These are phyloP conservation scores for Gallinago undulata DNA, from an alignment of 2,113 vertebrate genomes.

Conservation along the genomic window DNA sequence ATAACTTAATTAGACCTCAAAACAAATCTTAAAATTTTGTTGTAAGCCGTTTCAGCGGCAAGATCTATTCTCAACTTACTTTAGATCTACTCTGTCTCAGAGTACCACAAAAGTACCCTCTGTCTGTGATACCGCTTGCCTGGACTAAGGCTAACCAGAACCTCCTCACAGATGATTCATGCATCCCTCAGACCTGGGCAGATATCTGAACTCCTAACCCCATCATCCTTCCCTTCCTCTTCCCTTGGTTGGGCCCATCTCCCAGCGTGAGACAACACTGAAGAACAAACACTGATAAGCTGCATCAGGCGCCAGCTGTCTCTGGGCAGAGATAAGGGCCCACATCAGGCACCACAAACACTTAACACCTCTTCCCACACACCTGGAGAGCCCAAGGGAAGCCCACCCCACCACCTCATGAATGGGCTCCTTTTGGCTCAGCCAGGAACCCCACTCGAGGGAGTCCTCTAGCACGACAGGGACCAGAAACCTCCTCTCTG, in stretches of 20 bases:
- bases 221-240: background rate
- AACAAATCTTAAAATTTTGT: background rate
- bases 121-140: background rate
- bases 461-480: background rate
- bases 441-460: background rate
- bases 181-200: background rate
- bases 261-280: background rate
- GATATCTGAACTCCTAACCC: background rate
- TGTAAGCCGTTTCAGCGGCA: background rate
- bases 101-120: background rate
- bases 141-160: background rate
- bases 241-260: background rate
- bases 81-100: background rate
- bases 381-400: background rate
- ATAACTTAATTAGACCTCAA: background rate
- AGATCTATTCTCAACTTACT: background rate
- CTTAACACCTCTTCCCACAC: background rate
- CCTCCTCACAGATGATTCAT: background rate
- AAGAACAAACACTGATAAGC: conserved; percentile 53
- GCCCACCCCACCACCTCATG: background rate
- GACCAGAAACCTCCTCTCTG: background rate
- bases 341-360: background rate
- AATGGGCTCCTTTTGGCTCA: background rate
- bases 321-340: background rate
- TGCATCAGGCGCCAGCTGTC: conserved; percentile 15